phyloP scores from a whole-genome alignment of 1,140 invertebrate species.

The Lepidostoma basale region DNA sequence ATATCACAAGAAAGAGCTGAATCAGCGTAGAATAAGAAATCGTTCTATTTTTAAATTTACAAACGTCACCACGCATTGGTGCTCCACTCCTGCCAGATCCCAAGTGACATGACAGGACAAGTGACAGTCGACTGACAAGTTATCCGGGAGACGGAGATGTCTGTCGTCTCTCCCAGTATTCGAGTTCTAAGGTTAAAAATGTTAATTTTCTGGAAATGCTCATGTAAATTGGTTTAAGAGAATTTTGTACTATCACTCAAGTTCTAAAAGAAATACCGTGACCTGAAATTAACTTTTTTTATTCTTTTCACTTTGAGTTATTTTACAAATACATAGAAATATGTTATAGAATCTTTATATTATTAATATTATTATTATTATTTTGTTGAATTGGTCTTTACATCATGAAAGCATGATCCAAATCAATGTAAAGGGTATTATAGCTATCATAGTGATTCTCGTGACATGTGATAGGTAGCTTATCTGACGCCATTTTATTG shows the following conservation, averaged over 20 bases:
- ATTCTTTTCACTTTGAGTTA: no score
- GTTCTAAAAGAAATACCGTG: no score
- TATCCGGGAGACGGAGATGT: neutral
- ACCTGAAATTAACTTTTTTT: no score
- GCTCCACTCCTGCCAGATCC: neutral
- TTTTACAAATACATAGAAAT: no score
- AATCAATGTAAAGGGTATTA: no score
- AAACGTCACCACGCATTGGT: neutral
- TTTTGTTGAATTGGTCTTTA: no score
- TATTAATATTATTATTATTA: no score
- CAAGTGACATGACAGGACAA: neutral
- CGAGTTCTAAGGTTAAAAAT: constrained; percentile 10
- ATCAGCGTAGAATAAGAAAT: neutral
- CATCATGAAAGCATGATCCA: no score
- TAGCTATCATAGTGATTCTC: no score
- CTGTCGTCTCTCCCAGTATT: neutral
- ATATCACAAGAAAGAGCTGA: neutral
- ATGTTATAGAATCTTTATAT: no score
- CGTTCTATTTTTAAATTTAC: constrained; percentile 14
- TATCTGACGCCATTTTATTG: no score
- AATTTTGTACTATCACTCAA: neutral
- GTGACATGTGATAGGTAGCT: no score
- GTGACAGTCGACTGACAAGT: neutral
- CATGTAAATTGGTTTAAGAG: neutral
- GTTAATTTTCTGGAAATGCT: neutral